Evolutionary conservation across 2,888 invertebrate genomes (phyloP).

Genomic region (Marasmarcha lunaedactyla): DNA sequence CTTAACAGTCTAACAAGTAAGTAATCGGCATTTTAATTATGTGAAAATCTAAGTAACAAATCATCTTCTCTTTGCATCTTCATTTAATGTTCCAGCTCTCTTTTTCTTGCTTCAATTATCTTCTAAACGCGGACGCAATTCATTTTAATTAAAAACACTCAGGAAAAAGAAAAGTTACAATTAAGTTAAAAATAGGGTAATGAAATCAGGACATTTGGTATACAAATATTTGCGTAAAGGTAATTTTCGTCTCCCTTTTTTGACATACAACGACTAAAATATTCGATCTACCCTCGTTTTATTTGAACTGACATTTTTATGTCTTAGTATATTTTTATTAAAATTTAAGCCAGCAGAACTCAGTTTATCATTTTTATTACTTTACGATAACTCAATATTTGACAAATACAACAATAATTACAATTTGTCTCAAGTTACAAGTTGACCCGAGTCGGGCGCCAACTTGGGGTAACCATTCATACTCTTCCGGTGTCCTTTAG

Average conservation of each 20-base stretch:
- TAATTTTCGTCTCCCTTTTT: no score
- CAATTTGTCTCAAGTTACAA: no score
- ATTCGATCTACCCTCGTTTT: no score
- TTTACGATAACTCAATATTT: no score
- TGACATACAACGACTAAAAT: conserved; percentile 1
- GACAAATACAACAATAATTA: no score
- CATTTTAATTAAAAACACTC: conserved; percentile 51
- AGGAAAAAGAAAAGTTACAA: conserved; percentile 27
- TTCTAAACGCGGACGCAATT: conserved; percentile 43
- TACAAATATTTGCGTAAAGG: background rate
- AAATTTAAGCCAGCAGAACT: no score
- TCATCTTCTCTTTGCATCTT: conserved; percentile 19
- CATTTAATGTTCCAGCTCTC: conserved; percentile 35
- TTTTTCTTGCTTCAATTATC: conserved; percentile 42
- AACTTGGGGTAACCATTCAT: conserved; percentile 20
- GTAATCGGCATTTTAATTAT: background rate
- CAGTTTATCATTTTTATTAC: no score
- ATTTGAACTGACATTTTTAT: no score
- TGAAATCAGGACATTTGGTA: background rate
- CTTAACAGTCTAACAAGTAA: background rate
- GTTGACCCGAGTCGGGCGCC: conserved; percentile 22
- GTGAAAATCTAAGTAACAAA: background rate
- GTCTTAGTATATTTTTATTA: no score
- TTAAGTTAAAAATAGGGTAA: conserved; percentile 7
- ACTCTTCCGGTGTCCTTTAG: conserved; percentile 34